Conservation (phyloP, 2,113 vertebrate species). For the Salvelinus namaycush region DNA sequence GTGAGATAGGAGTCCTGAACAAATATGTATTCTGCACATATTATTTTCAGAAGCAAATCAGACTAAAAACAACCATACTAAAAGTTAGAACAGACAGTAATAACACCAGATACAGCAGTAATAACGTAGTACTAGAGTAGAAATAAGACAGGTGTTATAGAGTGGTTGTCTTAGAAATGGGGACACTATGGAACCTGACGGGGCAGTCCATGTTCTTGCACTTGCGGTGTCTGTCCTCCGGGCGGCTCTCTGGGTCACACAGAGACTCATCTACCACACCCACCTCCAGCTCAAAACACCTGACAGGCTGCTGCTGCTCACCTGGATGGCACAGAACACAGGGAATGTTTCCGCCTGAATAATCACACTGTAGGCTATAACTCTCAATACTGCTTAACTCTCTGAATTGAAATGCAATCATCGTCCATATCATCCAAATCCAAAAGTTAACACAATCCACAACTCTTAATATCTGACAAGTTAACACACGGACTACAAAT, state of each 20-base stretch:
- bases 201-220: slow-evolving; percentile 90
- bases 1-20: neutral
- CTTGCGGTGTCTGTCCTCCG: slow-evolving; percentile 79
- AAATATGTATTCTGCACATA: too few relatives aligned
- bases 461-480: too few relatives aligned
- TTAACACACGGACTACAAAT: too few relatives aligned
- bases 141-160: neutral
- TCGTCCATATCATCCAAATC: too few relatives aligned
- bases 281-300: slow-evolving; percentile 79
- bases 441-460: too few relatives aligned
- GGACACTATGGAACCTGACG: slow-evolving; percentile 74
- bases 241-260: slow-evolving; percentile 82
- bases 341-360: too few relatives aligned
- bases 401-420: too few relatives aligned
- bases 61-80: too few relatives aligned
- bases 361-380: too few relatives aligned
- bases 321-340: slow-evolving; percentile 66
- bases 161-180: neutral
- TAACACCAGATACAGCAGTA: neutral
- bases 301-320: slow-evolving; percentile 80
- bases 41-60: too few relatives aligned
- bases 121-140: neutral
- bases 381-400: too few relatives aligned
- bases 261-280: slow-evolving; percentile 84
- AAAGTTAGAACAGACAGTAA: too few relatives aligned